These are phyloP conservation scores for Agrenia bidenticulata DNA, from an alignment of 2,888 invertebrate species.

Conservation along the genomic window DNA sequence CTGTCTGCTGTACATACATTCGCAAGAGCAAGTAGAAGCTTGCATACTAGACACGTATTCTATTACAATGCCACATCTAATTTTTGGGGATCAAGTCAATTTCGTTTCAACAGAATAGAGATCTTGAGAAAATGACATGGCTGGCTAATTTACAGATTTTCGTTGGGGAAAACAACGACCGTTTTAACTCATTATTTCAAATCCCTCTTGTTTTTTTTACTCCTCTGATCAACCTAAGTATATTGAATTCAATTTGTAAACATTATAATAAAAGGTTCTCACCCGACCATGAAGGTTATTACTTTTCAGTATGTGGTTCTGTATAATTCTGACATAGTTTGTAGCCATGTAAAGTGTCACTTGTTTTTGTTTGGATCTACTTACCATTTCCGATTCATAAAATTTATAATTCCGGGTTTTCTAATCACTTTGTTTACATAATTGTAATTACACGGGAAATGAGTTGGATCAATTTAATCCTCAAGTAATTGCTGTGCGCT, in stretches of 20 bases:
- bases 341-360: too few relatives aligned
- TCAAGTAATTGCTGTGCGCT: too few relatives aligned
- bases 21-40: too few relatives aligned
- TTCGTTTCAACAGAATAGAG: background rate
- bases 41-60: too few relatives aligned
- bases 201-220: background rate
- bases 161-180: background rate
- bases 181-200: constrained; percentile 8
- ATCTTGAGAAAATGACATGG: constrained; percentile 12
- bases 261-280: constrained; percentile 12
- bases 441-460: too few relatives aligned
- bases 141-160: constrained; percentile 8
- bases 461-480: too few relatives aligned
- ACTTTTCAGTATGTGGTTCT: background rate
- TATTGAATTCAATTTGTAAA: background rate
- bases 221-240: background rate
- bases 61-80: too few relatives aligned
- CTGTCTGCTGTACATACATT: too few relatives aligned
- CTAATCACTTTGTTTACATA: too few relatives aligned
- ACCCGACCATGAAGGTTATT: constrained; percentile 15
- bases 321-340: too few relatives aligned
- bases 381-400: too few relatives aligned
- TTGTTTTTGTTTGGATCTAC: background rate
- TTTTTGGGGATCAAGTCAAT: background rate
- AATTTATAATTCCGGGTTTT: too few relatives aligned